phyloP scores from a whole-genome alignment of 2,113 vertebrate species.

The Xiphorhynchus elegans region DNA sequence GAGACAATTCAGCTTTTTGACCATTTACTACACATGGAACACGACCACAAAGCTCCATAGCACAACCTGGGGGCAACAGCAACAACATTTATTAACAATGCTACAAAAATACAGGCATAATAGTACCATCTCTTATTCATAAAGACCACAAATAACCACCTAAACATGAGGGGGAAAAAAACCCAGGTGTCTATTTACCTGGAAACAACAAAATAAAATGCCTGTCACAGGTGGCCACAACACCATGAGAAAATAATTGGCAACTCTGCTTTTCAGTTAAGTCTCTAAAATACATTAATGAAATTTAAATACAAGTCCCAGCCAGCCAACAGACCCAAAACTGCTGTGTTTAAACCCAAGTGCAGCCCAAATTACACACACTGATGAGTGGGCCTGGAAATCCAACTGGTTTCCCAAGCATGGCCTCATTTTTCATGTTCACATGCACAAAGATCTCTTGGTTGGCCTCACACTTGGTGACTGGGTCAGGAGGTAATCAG shows the following conservation, averaged over 20 bases:
- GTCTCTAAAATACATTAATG: not conserved
- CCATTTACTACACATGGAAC: not conserved
- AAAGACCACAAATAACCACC: not conserved
- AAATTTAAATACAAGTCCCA: not conserved
- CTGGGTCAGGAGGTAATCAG: not conserved
- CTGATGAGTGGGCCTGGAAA: not conserved
- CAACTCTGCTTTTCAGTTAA: not conserved
- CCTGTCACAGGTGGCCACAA: not conserved
- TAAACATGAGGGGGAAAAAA: accelerated
- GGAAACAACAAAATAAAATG: not conserved
- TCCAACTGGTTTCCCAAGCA: not conserved
- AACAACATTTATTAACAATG: not conserved
- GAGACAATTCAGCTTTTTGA: not conserved
- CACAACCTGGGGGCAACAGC: not conserved
- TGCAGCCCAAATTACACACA: not conserved
- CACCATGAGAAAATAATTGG: not conserved
- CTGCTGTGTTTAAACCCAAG: not conserved
- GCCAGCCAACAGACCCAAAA: not conserved
- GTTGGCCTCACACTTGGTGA: not conserved
- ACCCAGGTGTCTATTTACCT: not conserved
- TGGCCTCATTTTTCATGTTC: not conserved
- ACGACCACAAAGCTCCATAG: not conserved
- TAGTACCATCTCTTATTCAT: not conserved
- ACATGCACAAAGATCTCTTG: not conserved
- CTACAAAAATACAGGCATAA: not conserved